Conservation (phyloP, 2,113 vertebrate genomes). For the Coracopsis vasa region DNA sequence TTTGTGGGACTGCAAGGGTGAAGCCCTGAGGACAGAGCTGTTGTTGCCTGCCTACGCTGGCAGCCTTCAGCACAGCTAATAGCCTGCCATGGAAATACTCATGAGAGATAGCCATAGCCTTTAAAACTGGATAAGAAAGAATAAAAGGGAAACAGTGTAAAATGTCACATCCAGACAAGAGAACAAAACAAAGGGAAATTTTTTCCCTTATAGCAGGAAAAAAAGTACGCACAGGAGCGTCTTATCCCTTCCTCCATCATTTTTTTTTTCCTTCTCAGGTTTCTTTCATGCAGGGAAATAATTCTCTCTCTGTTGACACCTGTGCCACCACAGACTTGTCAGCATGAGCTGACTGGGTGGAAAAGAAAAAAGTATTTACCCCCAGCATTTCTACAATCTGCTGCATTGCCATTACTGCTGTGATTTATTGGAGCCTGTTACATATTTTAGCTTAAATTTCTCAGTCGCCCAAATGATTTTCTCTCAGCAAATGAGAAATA, state of each 20-base stretch:
- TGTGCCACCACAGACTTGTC: background rate
- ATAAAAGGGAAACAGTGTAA: background rate
- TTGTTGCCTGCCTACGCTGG: background rate
- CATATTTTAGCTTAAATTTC: background rate
- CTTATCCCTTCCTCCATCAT: background rate
- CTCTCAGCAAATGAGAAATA: background rate
- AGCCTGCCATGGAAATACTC: background rate
- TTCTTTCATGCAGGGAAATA: constrained; percentile 7
- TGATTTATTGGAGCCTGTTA: background rate
- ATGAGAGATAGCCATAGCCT: background rate
- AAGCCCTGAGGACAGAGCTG: background rate
- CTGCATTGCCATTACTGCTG: background rate
- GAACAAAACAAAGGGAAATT: background rate
- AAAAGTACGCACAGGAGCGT: background rate
- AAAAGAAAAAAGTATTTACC: constrained; percentile 38
- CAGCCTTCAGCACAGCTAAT: background rate
- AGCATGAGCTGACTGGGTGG: constrained; percentile 2
- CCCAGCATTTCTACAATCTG: background rate
- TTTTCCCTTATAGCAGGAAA: background rate
- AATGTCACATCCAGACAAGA: constrained; percentile 18
- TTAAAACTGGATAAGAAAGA: background rate
- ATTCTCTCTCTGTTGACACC: constrained; percentile 14
- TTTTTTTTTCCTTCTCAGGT: background rate
- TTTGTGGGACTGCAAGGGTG: background rate
- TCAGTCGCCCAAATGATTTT: background rate